These are phyloP conservation scores for Catostylus mosaicus DNA, from an alignment of 30 jellyfish, hydroid and myxozoan species.

Conservation along the genomic window DNA sequence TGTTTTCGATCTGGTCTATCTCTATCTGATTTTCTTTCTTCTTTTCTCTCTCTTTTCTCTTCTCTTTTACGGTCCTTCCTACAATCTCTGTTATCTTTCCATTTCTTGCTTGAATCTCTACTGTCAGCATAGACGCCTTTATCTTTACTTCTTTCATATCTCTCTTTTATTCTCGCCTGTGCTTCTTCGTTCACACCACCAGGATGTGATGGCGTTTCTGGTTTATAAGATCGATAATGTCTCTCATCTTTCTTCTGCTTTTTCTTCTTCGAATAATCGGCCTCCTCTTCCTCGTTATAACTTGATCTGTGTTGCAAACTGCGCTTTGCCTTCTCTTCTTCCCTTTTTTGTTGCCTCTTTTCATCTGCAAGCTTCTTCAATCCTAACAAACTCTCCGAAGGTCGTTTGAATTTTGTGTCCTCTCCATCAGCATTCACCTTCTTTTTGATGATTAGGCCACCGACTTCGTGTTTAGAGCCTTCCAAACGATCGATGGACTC, in stretches of 20 bases:
- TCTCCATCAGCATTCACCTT: constrained; percentile 29
- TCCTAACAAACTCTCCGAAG: constrained; percentile 84
- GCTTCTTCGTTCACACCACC: constrained; percentile 96
- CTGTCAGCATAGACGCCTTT: constrained; percentile 73
- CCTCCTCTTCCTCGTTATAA: constrained; percentile 11
- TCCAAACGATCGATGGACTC: constrained; percentile 89
- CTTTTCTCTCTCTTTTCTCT: constrained; percentile 9
- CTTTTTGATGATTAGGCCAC: constrained; percentile 78
- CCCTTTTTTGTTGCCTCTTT: constrained; percentile 63
- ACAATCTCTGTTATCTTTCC: constrained; percentile 20
- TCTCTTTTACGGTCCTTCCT: constrained; percentile 39
- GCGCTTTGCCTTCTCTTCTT: constrained; percentile 25
- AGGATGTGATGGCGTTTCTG: constrained; percentile 97
- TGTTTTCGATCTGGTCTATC: constrained; percentile 25
- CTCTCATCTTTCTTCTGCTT: constrained; percentile 20
- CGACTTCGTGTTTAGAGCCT: constrained; percentile 78
- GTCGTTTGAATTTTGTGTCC: constrained; percentile 66
- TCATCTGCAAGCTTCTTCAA: constrained; percentile 88
- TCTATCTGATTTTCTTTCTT: background rate
- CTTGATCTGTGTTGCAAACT: background rate
- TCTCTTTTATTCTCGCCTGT: constrained; percentile 50
- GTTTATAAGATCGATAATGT: constrained; percentile 80
- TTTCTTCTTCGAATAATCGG: background rate
- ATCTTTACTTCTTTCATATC: constrained; percentile 82
- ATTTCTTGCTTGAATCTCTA: constrained; percentile 30